Evolutionary conservation across 2,113 vertebrate species (phyloP).

Genomic region (Chaetorhynchus papuensis): DNA sequence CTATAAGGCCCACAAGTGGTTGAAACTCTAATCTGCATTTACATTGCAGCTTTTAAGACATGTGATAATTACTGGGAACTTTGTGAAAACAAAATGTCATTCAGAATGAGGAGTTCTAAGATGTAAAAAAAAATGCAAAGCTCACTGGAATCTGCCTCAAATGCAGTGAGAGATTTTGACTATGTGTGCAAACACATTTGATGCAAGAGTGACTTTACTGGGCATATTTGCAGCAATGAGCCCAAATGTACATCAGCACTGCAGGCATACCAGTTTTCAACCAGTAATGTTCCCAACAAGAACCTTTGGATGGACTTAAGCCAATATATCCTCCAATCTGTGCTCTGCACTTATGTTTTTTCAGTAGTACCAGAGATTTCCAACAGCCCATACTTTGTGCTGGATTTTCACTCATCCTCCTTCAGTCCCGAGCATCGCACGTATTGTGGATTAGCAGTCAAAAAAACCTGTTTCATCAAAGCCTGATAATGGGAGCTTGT

Average conservation of each 20-base stretch:
- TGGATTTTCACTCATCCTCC: not conserved
- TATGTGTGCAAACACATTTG: not conserved
- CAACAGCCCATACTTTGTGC: not conserved
- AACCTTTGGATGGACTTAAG: not conserved
- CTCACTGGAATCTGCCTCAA: not conserved
- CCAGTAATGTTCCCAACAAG: not conserved
- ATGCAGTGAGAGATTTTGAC: not conserved
- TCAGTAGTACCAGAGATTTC: not conserved
- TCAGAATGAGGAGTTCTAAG: not conserved
- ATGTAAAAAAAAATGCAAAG: not conserved
- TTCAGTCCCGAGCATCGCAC: not conserved
- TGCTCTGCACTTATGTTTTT: not conserved
- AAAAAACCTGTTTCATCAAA: constrained; percentile 15
- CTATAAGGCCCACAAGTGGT: not conserved
- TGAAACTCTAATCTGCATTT: not conserved
- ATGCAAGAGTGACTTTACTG: not conserved
- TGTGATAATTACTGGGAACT: not conserved
- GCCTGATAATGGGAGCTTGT: not conserved
- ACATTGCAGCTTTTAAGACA: not conserved
- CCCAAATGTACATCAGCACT: not conserved
- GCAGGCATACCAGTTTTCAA: not conserved
- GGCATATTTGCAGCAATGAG: not conserved
- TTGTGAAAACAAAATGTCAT: not conserved
- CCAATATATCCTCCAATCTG: not conserved
- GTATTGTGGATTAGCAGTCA: not conserved